phyloP scores from a whole-genome alignment of 2,888 invertebrate species.

The Coelogynopora nodosa region DNA sequence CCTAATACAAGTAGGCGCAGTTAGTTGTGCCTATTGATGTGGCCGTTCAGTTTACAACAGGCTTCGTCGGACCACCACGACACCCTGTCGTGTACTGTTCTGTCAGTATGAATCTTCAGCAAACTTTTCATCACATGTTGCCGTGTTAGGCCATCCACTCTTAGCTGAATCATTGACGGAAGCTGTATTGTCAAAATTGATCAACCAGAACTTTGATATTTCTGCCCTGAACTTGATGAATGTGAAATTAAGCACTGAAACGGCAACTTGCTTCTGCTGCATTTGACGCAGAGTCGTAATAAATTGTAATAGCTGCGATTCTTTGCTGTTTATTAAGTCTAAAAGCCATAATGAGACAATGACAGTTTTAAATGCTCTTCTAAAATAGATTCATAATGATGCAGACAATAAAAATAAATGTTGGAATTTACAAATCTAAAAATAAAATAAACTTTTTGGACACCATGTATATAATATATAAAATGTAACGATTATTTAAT shows the following conservation, averaged over 20 bases:
- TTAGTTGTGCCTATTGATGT: neutral
- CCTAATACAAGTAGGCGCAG: neutral
- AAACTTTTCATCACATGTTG: constrained; percentile 23
- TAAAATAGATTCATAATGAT: neutral
- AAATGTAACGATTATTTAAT: no score
- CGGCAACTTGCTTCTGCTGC: constrained; percentile 28
- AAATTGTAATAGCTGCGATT: constrained; percentile 6
- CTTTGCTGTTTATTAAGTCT: constrained; percentile 1
- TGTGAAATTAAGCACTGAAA: constrained; percentile 21
- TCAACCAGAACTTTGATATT: constrained; percentile 19
- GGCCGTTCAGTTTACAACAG: neutral
- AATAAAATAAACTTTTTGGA: no score
- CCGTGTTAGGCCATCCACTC: neutral
- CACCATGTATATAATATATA: no score
- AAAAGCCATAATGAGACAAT: constrained; percentile 26
- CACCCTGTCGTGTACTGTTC: neutral
- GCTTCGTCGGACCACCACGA: constrained; percentile 16
- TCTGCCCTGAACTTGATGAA: constrained; percentile 32
- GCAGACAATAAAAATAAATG: neutral
- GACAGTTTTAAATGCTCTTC: neutral
- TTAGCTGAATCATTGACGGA: neutral
- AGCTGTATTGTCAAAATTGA: constrained; percentile 13
- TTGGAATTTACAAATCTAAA: neutral
- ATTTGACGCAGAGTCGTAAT: constrained; percentile 9
- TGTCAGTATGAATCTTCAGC: neutral